Evolutionary conservation across 2,888 invertebrate species (phyloP).

Genomic region (Apodemia mormo): DNA sequence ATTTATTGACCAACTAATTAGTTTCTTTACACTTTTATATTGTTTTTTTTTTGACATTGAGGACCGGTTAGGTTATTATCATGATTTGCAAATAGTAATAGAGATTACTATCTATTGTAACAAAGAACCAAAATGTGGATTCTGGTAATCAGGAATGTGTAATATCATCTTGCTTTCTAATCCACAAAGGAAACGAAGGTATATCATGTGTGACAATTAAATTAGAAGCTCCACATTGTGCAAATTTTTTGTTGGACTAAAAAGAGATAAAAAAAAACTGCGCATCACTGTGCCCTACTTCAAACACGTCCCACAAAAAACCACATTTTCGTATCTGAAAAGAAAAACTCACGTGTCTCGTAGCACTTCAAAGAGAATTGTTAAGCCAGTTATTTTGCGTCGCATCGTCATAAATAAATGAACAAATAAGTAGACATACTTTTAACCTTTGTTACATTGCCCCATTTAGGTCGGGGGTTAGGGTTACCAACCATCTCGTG

Average conservation of each 20-base stretch:
- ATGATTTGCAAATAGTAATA: too few species aligned
- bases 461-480: slow-evolving; percentile 30
- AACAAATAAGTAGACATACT: slow-evolving; percentile 18
- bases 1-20: too few species aligned
- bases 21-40: too few species aligned
- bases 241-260: neutral
- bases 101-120: too few species aligned
- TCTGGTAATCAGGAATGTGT: too few species aligned
- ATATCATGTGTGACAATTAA: neutral
- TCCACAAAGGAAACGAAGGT: too few species aligned
- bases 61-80: too few species aligned
- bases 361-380: neutral
- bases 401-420: slow-evolving; percentile 14
- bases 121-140: too few species aligned
- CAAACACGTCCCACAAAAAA: neutral
- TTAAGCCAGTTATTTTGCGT: slow-evolving; percentile 15
- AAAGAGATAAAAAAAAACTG: neutral
- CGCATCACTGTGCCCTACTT: neutral
- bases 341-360: neutral
- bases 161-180: too few species aligned
- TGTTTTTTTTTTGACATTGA: too few species aligned
- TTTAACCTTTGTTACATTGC: slow-evolving; percentile 24
- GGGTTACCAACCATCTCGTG: neutral
- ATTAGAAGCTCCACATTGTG: neutral
- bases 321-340: neutral